phyloP scores from a whole-genome alignment of 2,888 invertebrate species.

The Sympetrum striolatum region DNA sequence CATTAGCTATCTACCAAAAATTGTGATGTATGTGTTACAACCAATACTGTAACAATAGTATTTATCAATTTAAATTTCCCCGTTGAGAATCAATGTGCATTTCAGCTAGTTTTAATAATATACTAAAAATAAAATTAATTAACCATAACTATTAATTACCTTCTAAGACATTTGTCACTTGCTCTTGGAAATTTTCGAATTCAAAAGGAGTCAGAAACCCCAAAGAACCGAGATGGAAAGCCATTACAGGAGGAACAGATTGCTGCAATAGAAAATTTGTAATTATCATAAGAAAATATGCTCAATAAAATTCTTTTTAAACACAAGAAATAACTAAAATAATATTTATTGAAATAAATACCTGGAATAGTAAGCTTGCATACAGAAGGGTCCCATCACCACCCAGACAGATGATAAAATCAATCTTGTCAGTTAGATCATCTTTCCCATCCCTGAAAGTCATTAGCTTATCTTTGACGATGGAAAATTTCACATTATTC shows the following conservation, averaged over 20 bases:
- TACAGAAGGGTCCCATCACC: conserved; percentile 97
- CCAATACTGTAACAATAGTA: too few relatives aligned
- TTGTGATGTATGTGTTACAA: too few relatives aligned
- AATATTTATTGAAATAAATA: conserved; percentile 51
- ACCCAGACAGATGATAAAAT: conserved; percentile 95
- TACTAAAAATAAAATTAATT: too few relatives aligned
- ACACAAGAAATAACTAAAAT: background rate
- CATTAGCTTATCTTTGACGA: conserved; percentile 83
- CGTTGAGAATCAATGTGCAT: too few relatives aligned
- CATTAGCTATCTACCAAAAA: too few relatives aligned
- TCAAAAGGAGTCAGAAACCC: conserved; percentile 97
- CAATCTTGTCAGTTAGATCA: conserved; percentile 94
- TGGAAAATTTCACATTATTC: conserved; percentile 76
- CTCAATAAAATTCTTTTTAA: background rate
- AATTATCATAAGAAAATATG: background rate
- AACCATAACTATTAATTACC: conserved; percentile 61
- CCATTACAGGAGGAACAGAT: conserved; percentile 97
- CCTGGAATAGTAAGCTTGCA: conserved; percentile 89
- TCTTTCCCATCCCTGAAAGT: conserved; percentile 88
- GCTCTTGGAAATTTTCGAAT: conserved; percentile 92
- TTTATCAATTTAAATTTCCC: too few relatives aligned
- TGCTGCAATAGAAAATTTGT: conserved; percentile 67
- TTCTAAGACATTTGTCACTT: conserved; percentile 92
- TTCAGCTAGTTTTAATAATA: too few relatives aligned
- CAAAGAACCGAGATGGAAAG: conserved; percentile 94